These are phyloP conservation scores for Allolobophora icterica DNA, from an alignment of 2,888 invertebrate species.

Conservation along the genomic window DNA sequence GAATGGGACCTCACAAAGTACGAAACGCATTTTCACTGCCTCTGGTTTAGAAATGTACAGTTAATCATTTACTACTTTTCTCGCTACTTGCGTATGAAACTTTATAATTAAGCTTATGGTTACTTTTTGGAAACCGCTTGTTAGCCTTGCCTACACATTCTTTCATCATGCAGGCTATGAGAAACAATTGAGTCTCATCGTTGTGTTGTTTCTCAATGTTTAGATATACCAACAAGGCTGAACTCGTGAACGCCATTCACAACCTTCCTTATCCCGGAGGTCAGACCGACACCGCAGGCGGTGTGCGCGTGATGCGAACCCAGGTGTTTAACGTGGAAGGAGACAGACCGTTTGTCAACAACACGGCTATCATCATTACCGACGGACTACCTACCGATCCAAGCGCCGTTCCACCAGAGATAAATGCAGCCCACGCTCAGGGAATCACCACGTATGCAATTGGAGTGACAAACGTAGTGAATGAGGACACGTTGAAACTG, in stretches of 20 bases:
- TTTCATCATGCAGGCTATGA: background rate
- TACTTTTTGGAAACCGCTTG: background rate
- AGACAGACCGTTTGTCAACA: constrained; percentile 6
- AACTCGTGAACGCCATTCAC: background rate
- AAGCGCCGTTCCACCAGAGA: background rate
- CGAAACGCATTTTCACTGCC: background rate
- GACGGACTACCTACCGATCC: background rate
- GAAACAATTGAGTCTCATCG: background rate
- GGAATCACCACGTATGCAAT: background rate
- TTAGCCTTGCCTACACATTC: background rate
- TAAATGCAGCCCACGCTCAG: background rate
- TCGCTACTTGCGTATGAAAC: too few species aligned
- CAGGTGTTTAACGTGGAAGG: background rate
- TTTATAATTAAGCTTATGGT: background rate
- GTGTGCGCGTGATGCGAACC: background rate
- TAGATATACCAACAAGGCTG: background rate
- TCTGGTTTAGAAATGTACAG: background rate
- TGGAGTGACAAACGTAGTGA: background rate
- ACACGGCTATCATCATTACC: constrained; percentile 13
- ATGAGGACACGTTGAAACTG: background rate
- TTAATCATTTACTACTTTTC: background rate
- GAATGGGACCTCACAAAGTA: constrained; percentile 15
- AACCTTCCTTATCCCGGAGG: constrained; percentile 29
- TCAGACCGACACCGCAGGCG: background rate
- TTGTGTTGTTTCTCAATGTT: background rate